Evolutionary conservation across 2,888 invertebrate genomes (phyloP), one percentile per base, ranked within the genome.

Genomic region (Urechis unicinctus): DNA sequence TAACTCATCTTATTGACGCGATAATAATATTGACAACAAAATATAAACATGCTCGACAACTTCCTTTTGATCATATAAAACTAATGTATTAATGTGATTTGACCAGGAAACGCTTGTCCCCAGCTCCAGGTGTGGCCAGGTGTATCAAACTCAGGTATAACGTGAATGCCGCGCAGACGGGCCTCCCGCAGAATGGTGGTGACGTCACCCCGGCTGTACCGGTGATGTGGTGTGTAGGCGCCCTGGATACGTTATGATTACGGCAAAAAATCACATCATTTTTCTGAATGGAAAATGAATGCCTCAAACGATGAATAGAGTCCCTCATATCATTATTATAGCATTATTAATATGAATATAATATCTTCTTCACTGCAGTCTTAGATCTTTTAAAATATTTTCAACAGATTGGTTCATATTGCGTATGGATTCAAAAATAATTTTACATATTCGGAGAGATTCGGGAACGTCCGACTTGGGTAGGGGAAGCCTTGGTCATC

Each of bases 51-150:
- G n/a, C n/a, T n/a, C n/a, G n/a, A n/a, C n/a, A n/a, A n/a, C n/a
- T n/a, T n/a, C n/a, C n/a, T n/a, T 36, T 36, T 13, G 9, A 36
- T 36, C 9, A 9, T 36, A 36, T 36, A 36, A 36, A 13, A 36
- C 9, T 36, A 13, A 36, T 36, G 9, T 36, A 36, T 36, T 13
- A 36, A 36, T 13, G 9, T 36, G 36, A 5, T n/a, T 41, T 46
- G 13, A 53, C 56, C 36, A 1, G 56, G 56, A 42, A 29, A 43
- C 4, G 25, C 41, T 36, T 30, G 28, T 6, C 69, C 68, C 70
- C 69, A 71, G 1, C 70, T 69, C 28, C 62, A 59, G 0, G 68
- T 66, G 51, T 71, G 70, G 22, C 86, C 82, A 63, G 84, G 84
- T 2, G 86, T 62, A 45, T 63, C 65, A 42, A 65, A 57, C 41